Evolutionary conservation across 2,888 invertebrate genomes (phyloP).

Genomic region (Hirudinaria manillensis): DNA sequence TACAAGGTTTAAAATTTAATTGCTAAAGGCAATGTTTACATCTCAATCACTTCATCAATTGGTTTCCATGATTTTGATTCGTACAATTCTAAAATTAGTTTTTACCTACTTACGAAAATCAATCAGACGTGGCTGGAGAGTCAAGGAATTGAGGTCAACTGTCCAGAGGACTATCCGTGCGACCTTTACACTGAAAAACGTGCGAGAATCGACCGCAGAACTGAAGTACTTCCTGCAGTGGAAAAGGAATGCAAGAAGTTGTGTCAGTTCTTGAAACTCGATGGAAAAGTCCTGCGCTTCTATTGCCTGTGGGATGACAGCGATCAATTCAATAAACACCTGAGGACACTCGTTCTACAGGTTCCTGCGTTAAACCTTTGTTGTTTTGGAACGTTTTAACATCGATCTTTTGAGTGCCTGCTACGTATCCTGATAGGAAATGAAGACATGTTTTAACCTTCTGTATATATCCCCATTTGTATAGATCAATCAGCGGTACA

Average conservation of each 20-base stretch:
- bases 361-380: conserved; percentile 38
- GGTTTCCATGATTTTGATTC: too few species aligned
- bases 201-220: conserved; percentile 5
- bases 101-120: background rate
- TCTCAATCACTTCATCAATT: too few species aligned
- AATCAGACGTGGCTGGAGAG: conserved; percentile 71
- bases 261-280: conserved; percentile 40
- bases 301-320: conserved; percentile 58
- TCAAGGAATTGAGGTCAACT: conserved; percentile 72
- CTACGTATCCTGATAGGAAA: too few species aligned
- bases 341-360: conserved; percentile 63
- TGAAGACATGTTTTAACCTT: too few species aligned
- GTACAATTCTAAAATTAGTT: too few species aligned
- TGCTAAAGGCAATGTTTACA: too few species aligned
- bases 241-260: conserved; percentile 57
- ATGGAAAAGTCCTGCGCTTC: conserved; percentile 58
- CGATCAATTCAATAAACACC: conserved; percentile 55
- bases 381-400: background rate
- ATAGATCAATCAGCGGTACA: too few species aligned
- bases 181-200: conserved; percentile 63
- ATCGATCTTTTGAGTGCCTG: background rate
- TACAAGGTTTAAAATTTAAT: too few species aligned
- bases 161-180: conserved; percentile 65
- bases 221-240: background rate
- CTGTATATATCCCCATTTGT: too few species aligned